These are phyloP conservation scores for Spicauda simplicius DNA, from an alignment of 2,888 invertebrate species.

Conservation along the genomic window DNA sequence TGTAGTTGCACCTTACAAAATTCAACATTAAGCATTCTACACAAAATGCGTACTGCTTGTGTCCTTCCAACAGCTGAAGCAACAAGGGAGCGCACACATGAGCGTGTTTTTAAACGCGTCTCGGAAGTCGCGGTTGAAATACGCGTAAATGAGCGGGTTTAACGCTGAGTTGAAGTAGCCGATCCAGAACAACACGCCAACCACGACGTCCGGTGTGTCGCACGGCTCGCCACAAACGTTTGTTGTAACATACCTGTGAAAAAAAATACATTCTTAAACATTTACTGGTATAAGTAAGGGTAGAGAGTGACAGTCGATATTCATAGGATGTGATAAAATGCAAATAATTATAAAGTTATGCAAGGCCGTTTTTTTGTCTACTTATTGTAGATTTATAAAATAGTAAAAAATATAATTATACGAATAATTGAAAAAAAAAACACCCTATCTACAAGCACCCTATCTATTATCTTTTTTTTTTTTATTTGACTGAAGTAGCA, in stretches of 20 bases:
- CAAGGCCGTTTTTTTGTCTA: too few species aligned
- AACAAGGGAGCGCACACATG: slow-evolving; percentile 93
- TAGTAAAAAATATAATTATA: too few species aligned
- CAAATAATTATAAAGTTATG: too few species aligned
- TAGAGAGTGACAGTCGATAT: too few species aligned
- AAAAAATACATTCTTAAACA: not conserved
- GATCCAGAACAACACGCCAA: slow-evolving; percentile 97
- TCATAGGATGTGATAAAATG: too few species aligned
- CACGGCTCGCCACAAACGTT: slow-evolving; percentile 93
- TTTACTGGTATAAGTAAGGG: too few species aligned
- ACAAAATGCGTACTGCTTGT: slow-evolving; percentile 85
- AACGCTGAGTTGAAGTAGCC: slow-evolving; percentile 99
- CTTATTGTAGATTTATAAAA: too few species aligned
- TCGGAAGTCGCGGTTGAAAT: slow-evolving; percentile 98
- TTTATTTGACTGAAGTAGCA: too few species aligned
- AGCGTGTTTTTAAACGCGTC: slow-evolving; percentile 97
- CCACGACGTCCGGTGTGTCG: slow-evolving; percentile 93
- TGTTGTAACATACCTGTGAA: slow-evolving; percentile 91
- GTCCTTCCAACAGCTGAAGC: slow-evolving; percentile 90
- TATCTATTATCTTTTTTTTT: too few species aligned
- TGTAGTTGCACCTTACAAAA: too few species aligned
- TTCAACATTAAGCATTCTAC: slow-evolving; percentile 5
- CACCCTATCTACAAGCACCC: too few species aligned
- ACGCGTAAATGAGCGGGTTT: slow-evolving; percentile 98
- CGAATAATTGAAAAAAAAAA: too few species aligned